Conservation (phyloP, 2,888 invertebrate species). For the Drosophila fulvimacula region DNA sequence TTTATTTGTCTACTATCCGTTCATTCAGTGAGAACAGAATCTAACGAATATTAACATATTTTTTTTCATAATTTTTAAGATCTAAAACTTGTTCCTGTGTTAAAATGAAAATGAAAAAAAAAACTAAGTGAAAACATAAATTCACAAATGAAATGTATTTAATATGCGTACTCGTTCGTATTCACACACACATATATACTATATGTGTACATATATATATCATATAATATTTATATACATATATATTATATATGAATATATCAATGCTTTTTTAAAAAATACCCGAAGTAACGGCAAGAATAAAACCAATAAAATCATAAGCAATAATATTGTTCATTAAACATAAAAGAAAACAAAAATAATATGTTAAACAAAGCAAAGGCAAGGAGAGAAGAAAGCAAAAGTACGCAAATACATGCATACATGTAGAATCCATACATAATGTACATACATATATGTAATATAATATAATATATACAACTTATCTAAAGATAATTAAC, state of each 20-base stretch:
- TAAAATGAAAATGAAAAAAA: constrained; percentile 52
- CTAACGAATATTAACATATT: constrained; percentile 25
- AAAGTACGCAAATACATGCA: constrained; percentile 12
- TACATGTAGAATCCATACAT: not conserved
- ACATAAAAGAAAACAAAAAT: constrained; percentile 13
- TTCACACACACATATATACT: constrained; percentile 15
- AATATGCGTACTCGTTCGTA: constrained; percentile 6
- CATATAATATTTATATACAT: no score
- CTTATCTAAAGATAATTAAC: no score
- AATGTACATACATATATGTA: no score
- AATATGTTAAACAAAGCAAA: constrained; percentile 14
- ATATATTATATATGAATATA: not conserved
- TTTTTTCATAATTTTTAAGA: constrained; percentile 44
- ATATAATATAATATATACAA: no score
- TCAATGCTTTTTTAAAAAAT: not conserved
- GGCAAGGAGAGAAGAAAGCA: constrained; percentile 8
- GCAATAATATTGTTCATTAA: constrained; percentile 36
- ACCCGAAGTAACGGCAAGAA: constrained; percentile 1
- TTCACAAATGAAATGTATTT: constrained; percentile 40
- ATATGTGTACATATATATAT: no score
- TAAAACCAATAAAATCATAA: constrained; percentile 18
- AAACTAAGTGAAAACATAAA: constrained; percentile 38
- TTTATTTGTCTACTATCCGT: constrained; percentile 21
- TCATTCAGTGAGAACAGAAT: constrained; percentile 30
- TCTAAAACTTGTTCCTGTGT: constrained; percentile 76